Percentiles rank a stretch among this genome's conserved stretches.
Evolutionary conservation across 2,113 vertebrate genomes (phyloP).

Genomic region (Anarrhichthys ocellatus): DNA sequence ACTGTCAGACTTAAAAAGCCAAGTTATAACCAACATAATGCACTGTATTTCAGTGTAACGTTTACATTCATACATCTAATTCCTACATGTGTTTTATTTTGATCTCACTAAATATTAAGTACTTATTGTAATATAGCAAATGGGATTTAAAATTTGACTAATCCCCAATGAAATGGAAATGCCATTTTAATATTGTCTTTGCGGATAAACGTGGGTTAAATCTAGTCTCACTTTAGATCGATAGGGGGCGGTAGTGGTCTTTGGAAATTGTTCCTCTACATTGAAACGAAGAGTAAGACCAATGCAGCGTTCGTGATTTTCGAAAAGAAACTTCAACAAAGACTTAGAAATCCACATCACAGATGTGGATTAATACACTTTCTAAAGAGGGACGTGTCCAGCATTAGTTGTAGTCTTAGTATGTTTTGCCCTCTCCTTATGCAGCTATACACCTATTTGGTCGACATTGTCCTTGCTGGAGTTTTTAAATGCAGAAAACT

Average conservation of each 20-base stretch:
- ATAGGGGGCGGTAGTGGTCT: conserved; percentile 35
- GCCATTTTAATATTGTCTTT: not conserved
- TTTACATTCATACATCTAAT: not conserved
- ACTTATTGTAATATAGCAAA: not conserved
- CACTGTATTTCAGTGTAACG: not conserved
- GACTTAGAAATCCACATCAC: fast-evolving
- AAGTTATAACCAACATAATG: not conserved
- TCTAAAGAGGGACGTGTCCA: not conserved
- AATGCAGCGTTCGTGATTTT: conserved; percentile 9
- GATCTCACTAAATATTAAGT: not conserved
- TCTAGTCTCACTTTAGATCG: not conserved
- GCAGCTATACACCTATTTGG: too few relatives aligned
- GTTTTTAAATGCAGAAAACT: not conserved
- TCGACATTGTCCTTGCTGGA: fast-evolving
- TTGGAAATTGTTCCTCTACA: not conserved
- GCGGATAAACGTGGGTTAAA: not conserved
- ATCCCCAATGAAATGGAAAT: not conserved
- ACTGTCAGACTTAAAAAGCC: not conserved
- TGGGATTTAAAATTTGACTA: not conserved
- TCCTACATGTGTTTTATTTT: not conserved
- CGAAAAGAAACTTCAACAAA: fast-evolving
- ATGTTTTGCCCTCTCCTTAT: not conserved
- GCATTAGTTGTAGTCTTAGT: not conserved
- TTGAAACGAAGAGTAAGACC: not conserved
- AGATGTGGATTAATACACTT: not conserved